Percentiles rank a stretch among this genome's conserved stretches.
Conservation (phyloP, 2,797 vertebrate species). For the Malurus leucopterus region DNA sequence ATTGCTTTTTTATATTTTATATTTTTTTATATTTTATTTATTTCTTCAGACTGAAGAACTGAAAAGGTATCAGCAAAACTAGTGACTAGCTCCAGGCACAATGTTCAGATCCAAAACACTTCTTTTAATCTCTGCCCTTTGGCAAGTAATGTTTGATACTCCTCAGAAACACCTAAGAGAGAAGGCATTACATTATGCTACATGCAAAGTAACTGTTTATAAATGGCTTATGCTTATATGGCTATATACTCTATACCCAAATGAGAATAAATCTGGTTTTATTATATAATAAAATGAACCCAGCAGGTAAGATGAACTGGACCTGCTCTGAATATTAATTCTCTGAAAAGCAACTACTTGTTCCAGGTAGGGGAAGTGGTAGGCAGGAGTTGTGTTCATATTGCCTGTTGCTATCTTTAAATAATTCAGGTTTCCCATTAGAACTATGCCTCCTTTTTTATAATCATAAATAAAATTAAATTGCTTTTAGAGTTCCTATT, state of each 20-base stretch:
- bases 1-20: not conserved
- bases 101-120: not conserved
- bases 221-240: constrained; percentile 2
- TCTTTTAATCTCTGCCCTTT: not conserved
- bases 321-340: constrained; percentile 18
- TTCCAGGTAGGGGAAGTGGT: not conserved
- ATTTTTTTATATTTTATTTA: not conserved
- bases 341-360: not conserved
- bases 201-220: constrained; percentile 35
- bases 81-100: not conserved
- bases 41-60: not conserved
- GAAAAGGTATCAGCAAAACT: not conserved
- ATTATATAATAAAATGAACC: constrained; percentile 15
- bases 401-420: not conserved
- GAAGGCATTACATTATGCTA: not conserved
- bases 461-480: constrained; percentile 19
- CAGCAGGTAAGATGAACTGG: not conserved
- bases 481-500: not conserved
- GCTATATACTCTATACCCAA: not conserved
- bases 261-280: constrained; percentile 41
- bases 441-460: not conserved
- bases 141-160: not conserved
- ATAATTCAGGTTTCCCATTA: not conserved
- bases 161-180: not conserved
- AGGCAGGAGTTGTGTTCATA: not conserved